These are phyloP conservation scores for Bambusicola thoracicus DNA, from an alignment of 2,113 vertebrate genomes.

Conservation along the genomic window DNA sequence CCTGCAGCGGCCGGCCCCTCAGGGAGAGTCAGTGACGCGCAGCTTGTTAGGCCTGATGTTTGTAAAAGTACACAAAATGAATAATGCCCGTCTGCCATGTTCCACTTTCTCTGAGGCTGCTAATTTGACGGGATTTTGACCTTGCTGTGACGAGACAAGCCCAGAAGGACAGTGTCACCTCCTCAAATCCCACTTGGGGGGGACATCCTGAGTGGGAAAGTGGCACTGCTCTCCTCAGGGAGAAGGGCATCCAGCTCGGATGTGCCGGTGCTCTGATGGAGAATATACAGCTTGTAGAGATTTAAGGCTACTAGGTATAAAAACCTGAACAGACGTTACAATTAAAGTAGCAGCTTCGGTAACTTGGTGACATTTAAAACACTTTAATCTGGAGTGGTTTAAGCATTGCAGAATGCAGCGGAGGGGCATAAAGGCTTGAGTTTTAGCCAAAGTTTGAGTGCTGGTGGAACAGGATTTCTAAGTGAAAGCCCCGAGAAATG, in stretches of 20 bases:
- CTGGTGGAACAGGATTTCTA: conserved; percentile 18
- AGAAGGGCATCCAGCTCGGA: fast-evolving
- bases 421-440: conserved; percentile 14
- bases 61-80: fast-evolving
- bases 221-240: fast-evolving
- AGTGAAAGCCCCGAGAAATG: neutral
- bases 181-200: fast-evolving
- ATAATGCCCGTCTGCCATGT: fast-evolving
- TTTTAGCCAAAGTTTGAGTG: conserved; percentile 14
- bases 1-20: neutral
- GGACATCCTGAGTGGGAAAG: neutral
- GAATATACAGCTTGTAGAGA: neutral
- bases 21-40: neutral
- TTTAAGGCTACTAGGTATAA: neutral
- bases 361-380: neutral
- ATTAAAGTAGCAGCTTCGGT: neutral
- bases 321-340: neutral
- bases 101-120: fast-evolving
- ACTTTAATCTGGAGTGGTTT: neutral
- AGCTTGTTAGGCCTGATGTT: neutral
- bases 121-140: fast-evolving
- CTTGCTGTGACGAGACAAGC: fast-evolving
- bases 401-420: neutral
- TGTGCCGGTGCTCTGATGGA: neutral
- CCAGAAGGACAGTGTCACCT: too few relatives aligned